Evolutionary conservation across 2,888 invertebrate species (phyloP), one percentile per base, ranked within the genome.

Genomic region (Altica lythri): DNA sequence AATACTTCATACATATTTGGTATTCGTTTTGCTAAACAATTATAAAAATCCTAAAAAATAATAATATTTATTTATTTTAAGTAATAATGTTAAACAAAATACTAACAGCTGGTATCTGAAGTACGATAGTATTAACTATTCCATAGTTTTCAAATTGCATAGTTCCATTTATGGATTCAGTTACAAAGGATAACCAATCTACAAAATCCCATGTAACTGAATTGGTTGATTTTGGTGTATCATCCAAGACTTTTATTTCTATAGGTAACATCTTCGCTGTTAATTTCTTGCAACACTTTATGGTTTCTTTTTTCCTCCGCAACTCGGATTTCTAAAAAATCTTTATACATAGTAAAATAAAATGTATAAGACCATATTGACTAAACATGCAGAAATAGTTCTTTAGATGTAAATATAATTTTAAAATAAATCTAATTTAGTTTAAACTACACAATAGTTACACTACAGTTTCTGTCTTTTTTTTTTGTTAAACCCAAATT

Each of bases 101-200:
- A 61, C 71, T 68, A 67, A 83, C 81, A 72, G 86, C 84, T 5
- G 88, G 87, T 30, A 86, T 84, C 70, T 86, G 85, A 71, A 89
- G 89, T 8, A 82, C 82, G 16, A 88, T 77, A 0, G 85, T 82
- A 25, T 88, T 83, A 5, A 86, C 83, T 65, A 81, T 82, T 51
- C 86, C 85, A 68, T 81, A 79, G 66, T 84, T 83, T 64, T 85
- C 85, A 69, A 84, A 86, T 70, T 85, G 85, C 82, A 90, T 84
- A 9, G 85, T 82, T 61, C 85, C 84, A 75, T 90, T 90, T 46
- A 91, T 85, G 16, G 85, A 78, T 71, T 91, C 90, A 6, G 89
- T 89, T 9, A 89, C 85, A 66, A 87, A 86, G 1, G 85, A 83
- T 35, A 90, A 75, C 90, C 91, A 91, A 42, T 84, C 80, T 6